Base-by-base conservation (phyloP, 2,888 invertebrate species). In the Alloscopus bannaensis region DNA sequence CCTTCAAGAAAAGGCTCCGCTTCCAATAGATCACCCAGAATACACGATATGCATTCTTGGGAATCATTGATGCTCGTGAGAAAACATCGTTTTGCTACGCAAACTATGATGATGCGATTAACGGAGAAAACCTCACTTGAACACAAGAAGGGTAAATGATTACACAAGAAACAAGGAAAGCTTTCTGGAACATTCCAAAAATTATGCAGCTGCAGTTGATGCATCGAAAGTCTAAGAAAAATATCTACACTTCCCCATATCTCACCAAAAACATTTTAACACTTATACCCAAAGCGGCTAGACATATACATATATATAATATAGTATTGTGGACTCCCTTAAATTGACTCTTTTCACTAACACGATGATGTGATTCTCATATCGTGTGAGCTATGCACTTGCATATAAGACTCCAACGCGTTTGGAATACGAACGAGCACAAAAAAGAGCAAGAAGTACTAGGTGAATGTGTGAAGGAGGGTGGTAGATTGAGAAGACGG, bases 101-200 rank as follows among this genome's bases (percentile, higher is more conserved):
- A 75, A 75, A 66, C 52, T 72, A 64, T 72, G 65, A 59, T 52
- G 65, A 66, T 75, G 31, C 59, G 75, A 75, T 75, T 75, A 75
- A 65, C 66, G 57, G 52, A 4, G 40, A 42, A 73, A 57, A 57
- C 16, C 20, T 20, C 47, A 18, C 28, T 11, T 47, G 50, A 62
- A 64, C 62, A 26, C 50, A 64, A 42, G 72, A 50, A 31, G 29
- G 11, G 31, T 13, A 57, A 69, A 13, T 26, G 8, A 36, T 36
- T 36, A 8, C 36, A 36, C 8, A 36, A 13, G 36, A 36, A 6
- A n/a, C n/a, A 47, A 6, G 28, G 55, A 26, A 55, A 55, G 13
- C n/a, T 18, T 62, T 24, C n/a, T 16, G 36, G 20, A 59, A 36
- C 47, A 75, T 66, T 68, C 60, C 36, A 50, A 59, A 29, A n/a